Evolutionary conservation across 2,888 invertebrate genomes (phyloP), one percentile per base, ranked within the genome.

Genomic region (Tridacna gigas): DNA sequence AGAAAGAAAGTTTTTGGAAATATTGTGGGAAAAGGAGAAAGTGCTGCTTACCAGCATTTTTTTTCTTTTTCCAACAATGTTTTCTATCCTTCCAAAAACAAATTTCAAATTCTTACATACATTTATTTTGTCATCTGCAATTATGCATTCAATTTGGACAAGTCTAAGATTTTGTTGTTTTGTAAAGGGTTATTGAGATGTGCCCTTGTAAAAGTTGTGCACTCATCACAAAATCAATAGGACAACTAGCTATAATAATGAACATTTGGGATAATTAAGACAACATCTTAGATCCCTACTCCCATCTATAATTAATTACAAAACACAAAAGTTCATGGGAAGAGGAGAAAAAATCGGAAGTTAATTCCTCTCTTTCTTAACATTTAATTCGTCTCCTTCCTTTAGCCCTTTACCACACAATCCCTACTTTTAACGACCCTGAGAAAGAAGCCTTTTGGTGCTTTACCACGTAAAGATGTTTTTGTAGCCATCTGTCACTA

Each of bases 241-340:
- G 28, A 60, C 74, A 26, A 12, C 26, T 20, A 51, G 26, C 66
- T 45, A 74, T 74, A 51, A 79, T 63, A n/a, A 56, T 69, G 69
- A 69, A 69, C 51, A 74, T 74, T 79, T 78, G 51, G 47, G 60
- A 48, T 81, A 79, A 84, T 81, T 81, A 79, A 76, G 77, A 61
- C 75, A 66, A 61, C 69, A 66, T 74, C 82, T 77, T 74, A 74
- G 77, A 77, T 80, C 77, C 74, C 73, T 71, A 22, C 51, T 51
- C 73, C 48, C 79, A 82, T 85, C 61, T 74, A 85, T 84, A 77
- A 82, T 84, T 84, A 77, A 80, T 79, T 84, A 77, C 73, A 61
- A 73, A 73, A 56, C 79, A 63, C 79, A 25, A 48, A 20, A 48
- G 77, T 76, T 76, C 82, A 82, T 84, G 84, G 74, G 82, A 82